Evolutionary conservation across 2,797 vertebrate genomes (phyloP).

Genomic region (Peromyscus nudipes): DNA sequence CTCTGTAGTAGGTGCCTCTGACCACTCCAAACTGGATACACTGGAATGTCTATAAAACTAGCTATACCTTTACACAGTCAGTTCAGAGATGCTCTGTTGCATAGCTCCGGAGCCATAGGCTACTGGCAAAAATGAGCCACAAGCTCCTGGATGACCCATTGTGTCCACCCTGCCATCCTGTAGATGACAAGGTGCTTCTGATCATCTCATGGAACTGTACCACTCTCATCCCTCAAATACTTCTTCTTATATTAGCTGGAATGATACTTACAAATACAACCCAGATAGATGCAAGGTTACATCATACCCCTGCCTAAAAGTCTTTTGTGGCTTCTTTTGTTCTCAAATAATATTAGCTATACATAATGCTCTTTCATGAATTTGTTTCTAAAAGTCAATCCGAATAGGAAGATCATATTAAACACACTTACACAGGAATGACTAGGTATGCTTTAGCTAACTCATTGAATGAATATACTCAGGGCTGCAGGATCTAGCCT

Average conservation of each 20-base stretch:
- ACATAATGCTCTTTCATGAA: background rate
- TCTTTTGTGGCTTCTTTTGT: background rate
- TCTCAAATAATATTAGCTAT: background rate
- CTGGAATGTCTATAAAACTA: background rate
- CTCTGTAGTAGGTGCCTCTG: background rate
- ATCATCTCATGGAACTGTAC: background rate
- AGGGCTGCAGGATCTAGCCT: background rate
- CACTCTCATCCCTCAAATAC: background rate
- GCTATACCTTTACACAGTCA: background rate
- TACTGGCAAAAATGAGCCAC: background rate
- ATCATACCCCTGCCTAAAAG: background rate
- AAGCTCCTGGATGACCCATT: background rate
- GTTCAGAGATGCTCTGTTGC: background rate
- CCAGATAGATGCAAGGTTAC: too few relatives aligned
- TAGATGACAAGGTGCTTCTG: background rate
- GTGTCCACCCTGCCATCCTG: background rate
- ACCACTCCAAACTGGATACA: background rate
- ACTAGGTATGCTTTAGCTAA: background rate
- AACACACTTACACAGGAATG: background rate
- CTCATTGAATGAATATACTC: background rate
- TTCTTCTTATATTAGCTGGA: background rate
- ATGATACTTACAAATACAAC: background rate
- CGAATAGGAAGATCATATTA: background rate
- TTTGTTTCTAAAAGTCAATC: background rate
- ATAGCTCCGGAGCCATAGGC: background rate